Percentiles rank a stretch among this genome's conserved stretches.
phyloP scores from a whole-genome alignment of 2,113 vertebrate species.

The Labeo rohita region DNA sequence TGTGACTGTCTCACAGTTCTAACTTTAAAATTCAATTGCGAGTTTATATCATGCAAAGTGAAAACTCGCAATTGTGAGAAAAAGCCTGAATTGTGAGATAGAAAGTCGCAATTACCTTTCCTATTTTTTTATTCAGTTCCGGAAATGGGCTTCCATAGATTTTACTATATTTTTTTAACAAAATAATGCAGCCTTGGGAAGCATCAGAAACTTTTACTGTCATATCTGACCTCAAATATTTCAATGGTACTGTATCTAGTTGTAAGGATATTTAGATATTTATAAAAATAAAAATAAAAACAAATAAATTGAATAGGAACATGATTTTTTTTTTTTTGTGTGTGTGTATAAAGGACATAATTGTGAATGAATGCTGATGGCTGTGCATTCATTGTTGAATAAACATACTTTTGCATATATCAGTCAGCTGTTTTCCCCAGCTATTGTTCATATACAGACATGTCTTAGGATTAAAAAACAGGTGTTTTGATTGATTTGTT shows the following conservation, averaged over 20 bases:
- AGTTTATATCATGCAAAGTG: too few species aligned
- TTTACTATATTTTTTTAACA: background rate
- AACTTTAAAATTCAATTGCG: too few species aligned
- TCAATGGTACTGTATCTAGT: background rate
- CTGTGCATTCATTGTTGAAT: background rate
- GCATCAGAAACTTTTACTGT: background rate
- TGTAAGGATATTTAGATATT: background rate
- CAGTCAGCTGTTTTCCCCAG: background rate
- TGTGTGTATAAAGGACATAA: background rate
- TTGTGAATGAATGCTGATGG: background rate
- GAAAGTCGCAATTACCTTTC: too few species aligned
- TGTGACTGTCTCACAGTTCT: too few species aligned
- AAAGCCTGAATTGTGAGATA: too few species aligned
- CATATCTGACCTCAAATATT: background rate
- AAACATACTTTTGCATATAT: background rate
- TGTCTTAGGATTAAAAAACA: conserved; percentile 4
- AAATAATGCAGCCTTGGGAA: background rate
- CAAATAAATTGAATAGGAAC: background rate
- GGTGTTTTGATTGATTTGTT: conserved; percentile 28
- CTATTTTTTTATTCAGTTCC: too few species aligned
- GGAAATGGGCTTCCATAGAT: too few species aligned
- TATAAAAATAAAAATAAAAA: background rate
- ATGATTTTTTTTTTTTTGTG: background rate
- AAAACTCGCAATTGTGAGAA: too few species aligned
- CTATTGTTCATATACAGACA: background rate